Conservation (phyloP, 2,113 vertebrate genomes). For the Leptocoma aspasia region DNA sequence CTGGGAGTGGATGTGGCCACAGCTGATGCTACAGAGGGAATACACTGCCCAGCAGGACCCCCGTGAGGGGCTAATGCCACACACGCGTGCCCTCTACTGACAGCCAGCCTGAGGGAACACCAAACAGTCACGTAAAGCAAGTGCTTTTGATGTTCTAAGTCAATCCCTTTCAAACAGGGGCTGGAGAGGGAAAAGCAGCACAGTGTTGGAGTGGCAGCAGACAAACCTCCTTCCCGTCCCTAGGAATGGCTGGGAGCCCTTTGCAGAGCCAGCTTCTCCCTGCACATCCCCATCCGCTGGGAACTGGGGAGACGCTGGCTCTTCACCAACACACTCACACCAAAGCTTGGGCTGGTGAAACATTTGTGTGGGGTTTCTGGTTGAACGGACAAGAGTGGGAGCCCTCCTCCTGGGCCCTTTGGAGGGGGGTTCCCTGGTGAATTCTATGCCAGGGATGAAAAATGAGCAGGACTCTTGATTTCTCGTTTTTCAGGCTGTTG, state of each 20-base stretch:
- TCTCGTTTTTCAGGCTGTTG: too few species aligned
- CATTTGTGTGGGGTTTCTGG: too few species aligned
- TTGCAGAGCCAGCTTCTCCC: background rate
- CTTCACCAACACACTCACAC: background rate
- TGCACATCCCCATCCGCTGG: background rate
- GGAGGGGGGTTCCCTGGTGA: too few species aligned
- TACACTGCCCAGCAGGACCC: accelerated
- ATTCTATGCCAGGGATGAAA: too few species aligned
- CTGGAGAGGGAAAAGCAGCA: background rate
- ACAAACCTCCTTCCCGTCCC: background rate
- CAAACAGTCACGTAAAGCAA: background rate
- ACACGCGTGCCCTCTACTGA: background rate
- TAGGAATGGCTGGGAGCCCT: background rate
- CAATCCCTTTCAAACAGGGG: background rate
- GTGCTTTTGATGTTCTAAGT: background rate
- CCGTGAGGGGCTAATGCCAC: accelerated
- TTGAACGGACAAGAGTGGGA: too few species aligned
- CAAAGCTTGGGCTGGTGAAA: background rate
- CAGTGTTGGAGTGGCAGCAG: background rate
- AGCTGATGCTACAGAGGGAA: accelerated
- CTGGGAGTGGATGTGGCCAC: accelerated
- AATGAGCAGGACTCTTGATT: too few species aligned
- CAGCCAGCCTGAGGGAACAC: background rate
- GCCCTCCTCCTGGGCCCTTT: too few species aligned
- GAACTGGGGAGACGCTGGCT: too few species aligned